Evolutionary conservation across 1,140 invertebrate species (phyloP).

Genomic region (Vanessa tameamea): DNA sequence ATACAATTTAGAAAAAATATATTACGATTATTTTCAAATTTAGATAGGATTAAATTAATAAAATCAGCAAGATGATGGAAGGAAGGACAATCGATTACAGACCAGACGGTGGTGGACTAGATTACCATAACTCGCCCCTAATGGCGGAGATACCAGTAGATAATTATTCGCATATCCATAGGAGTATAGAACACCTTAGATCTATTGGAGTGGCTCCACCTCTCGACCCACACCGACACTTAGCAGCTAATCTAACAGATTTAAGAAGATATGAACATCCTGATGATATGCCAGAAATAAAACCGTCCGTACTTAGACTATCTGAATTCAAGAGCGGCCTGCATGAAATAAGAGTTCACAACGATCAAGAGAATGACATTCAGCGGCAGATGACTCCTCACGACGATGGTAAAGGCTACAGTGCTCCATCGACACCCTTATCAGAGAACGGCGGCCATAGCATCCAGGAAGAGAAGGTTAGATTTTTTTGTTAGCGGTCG

Average conservation of each 20-base stretch:
- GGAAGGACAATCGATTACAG: constrained; percentile 82
- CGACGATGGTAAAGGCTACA: constrained; percentile 78
- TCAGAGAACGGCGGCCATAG: constrained; percentile 82
- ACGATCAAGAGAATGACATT: constrained; percentile 75
- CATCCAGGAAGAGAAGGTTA: constrained; percentile 83
- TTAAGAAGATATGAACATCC: constrained; percentile 79
- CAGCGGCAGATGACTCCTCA: constrained; percentile 74
- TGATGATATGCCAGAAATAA: constrained; percentile 80
- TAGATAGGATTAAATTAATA: constrained; percentile 70
- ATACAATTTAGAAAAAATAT: constrained; percentile 55
- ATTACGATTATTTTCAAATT: constrained; percentile 54
- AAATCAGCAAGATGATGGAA: constrained; percentile 80
- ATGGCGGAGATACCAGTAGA: constrained; percentile 83
- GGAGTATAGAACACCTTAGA: constrained; percentile 85
- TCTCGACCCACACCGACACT: constrained; percentile 77
- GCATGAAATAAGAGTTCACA: constrained; percentile 70
- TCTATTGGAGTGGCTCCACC: constrained; percentile 82
- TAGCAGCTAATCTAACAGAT: constrained; percentile 77
- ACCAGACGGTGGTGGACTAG: constrained; percentile 81
- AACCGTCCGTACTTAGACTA: constrained; percentile 78
- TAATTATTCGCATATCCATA: constrained; percentile 84
- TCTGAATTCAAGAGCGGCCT: constrained; percentile 78
- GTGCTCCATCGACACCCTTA: constrained; percentile 84
- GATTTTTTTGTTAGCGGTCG: constrained; percentile 40
- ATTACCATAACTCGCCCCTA: constrained; percentile 83